These are phyloP conservation scores for Seira ritae DNA, from an alignment of 2,888 invertebrate genomes.

Conservation along the genomic window DNA sequence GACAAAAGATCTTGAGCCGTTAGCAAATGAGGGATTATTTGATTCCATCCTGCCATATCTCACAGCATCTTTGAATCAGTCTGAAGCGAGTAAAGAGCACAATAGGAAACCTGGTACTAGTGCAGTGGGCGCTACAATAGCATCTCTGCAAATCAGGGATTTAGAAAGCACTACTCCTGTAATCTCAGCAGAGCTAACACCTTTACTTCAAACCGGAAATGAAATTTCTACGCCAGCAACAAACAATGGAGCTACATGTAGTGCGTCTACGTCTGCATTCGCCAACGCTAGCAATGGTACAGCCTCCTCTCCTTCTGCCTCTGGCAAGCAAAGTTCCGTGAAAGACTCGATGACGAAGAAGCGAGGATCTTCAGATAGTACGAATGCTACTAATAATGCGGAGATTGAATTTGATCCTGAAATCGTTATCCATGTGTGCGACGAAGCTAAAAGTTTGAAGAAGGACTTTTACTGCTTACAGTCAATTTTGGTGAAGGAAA, in stretches of 20 bases:
- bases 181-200: conserved; percentile 53
- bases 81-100: conserved; percentile 26
- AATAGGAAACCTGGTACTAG: conserved; percentile 1
- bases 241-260: background rate
- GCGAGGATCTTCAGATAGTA: too few relatives aligned
- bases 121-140: background rate
- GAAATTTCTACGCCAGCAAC: background rate
- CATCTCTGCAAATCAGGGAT: background rate
- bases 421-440: conserved; percentile 95
- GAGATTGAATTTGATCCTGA: conserved; percentile 77
- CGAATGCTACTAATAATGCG: too few relatives aligned
- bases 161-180: conserved; percentile 3
- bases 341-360: too few relatives aligned
- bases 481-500: conserved; percentile 89
- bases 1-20: conserved; percentile 57
- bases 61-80: conserved; percentile 59
- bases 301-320: too few relatives aligned
- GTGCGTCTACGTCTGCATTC: conserved; percentile 22
- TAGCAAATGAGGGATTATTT: conserved; percentile 69
- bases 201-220: conserved; percentile 4
- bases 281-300: conserved; percentile 23
- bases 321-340: too few relatives aligned
- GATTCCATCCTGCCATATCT: conserved; percentile 71
- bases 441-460: conserved; percentile 92
- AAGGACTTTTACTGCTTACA: conserved; percentile 94